phyloP scores from a whole-genome alignment of 1,140 invertebrate species.

The Heliconius hewitsoni region DNA sequence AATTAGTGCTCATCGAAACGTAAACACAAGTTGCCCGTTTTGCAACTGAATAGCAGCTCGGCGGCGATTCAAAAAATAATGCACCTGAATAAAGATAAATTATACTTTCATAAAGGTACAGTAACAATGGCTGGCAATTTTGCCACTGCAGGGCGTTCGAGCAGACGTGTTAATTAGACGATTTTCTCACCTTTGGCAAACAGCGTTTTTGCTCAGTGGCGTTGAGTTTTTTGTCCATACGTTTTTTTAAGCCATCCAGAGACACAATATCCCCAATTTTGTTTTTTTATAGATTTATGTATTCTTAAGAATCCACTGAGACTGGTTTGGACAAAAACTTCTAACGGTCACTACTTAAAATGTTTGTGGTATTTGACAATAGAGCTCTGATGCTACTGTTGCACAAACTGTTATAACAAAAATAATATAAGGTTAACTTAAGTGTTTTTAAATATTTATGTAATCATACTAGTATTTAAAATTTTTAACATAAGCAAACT shows the following conservation, averaged over 20 bases:
- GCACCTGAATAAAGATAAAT: conserved; percentile 72
- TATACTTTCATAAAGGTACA: conserved; percentile 62
- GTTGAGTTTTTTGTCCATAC: conserved; percentile 40
- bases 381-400: background rate
- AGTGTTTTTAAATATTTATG: background rate
- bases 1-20: conserved; percentile 69
- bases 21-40: conserved; percentile 64
- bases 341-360: conserved; percentile 21
- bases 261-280: conserved; percentile 15
- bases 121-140: conserved; percentile 59
- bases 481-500: background rate
- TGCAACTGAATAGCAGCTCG: conserved; percentile 60
- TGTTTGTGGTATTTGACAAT: conserved; percentile 10
- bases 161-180: conserved; percentile 69
- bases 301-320: conserved; percentile 6
- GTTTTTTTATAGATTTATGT: conserved; percentile 20
- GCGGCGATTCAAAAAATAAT: conserved; percentile 65
- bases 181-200: conserved; percentile 77
- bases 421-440: background rate
- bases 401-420: background rate
- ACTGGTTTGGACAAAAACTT: conserved; percentile 14
- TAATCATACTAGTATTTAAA: background rate
- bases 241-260: conserved; percentile 33
- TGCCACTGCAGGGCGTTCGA: conserved; percentile 56
- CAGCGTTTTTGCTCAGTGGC: conserved; percentile 53